These are phyloP conservation scores for Falco concolor DNA, from an alignment of 2,797 vertebrate species.

Conservation along the genomic window DNA sequence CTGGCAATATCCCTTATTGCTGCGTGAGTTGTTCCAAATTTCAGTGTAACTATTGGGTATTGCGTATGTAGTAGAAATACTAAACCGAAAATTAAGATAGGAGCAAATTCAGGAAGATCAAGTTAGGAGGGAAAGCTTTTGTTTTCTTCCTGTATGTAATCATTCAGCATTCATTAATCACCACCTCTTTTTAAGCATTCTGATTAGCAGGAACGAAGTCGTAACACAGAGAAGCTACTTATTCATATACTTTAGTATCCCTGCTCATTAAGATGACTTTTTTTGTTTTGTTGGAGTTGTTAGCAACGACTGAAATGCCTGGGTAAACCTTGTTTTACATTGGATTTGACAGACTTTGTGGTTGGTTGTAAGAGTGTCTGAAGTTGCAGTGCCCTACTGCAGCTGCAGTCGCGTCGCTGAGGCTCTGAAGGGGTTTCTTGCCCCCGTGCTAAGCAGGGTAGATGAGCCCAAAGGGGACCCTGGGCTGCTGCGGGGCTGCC, in stretches of 20 bases:
- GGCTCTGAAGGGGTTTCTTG: too few relatives aligned
- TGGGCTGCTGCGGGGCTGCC: neutral
- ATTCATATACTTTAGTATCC: neutral
- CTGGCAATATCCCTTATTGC: neutral
- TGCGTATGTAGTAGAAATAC: neutral
- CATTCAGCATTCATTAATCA: neutral
- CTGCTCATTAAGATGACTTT: neutral
- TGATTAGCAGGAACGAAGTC: neutral
- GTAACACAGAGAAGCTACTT: neutral
- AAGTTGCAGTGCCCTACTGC: accelerated
- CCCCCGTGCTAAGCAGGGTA: too few relatives aligned
- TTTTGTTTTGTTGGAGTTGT: neutral
- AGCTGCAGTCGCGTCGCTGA: neutral
- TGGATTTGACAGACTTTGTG: neutral
- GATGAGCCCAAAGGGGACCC: neutral
- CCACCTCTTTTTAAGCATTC: neutral
- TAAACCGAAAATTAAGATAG: neutral
- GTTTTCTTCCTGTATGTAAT: neutral
- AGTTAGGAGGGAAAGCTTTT: neutral
- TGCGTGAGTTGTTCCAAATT: neutral
- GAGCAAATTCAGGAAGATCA: neutral
- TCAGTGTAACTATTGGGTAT: neutral
- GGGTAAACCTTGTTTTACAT: neutral
- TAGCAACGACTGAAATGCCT: neutral
- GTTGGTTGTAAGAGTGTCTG: neutral